These are phyloP conservation scores for Tokudaia muenninki DNA, from an alignment of 2,797 vertebrate species.

Conservation along the genomic window DNA sequence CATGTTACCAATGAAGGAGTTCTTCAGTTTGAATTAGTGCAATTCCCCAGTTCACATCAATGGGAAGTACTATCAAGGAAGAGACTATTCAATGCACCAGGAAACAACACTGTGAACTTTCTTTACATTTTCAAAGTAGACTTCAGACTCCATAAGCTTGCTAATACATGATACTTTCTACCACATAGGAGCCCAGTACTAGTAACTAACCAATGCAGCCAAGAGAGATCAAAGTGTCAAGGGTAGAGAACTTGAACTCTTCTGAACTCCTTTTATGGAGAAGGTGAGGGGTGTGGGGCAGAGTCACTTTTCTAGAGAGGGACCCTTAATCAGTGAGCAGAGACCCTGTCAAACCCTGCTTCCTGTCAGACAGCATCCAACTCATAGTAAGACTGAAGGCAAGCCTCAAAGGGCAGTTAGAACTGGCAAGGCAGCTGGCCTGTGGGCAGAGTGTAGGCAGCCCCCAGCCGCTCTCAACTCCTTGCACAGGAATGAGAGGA, in stretches of 20 bases:
- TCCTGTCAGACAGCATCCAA: constrained; percentile 78
- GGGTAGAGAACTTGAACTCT: constrained; percentile 66
- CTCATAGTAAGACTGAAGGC: constrained; percentile 56
- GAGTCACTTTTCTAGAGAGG: constrained; percentile 65
- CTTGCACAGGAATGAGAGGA: constrained; percentile 85
- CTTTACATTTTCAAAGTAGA: constrained; percentile 4
- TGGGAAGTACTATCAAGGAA: background rate
- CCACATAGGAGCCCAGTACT: background rate
- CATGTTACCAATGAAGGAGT: background rate
- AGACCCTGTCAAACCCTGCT: constrained; percentile 78
- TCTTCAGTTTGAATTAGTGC: background rate
- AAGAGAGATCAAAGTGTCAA: background rate
- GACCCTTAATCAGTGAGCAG: constrained; percentile 29
- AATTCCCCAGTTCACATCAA: background rate
- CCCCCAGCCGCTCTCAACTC: constrained; percentile 82
- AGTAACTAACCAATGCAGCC: background rate
- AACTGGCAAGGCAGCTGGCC: constrained; percentile 55
- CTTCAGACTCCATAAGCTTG: background rate
- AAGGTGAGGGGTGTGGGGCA: background rate
- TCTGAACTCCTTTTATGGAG: constrained; percentile 58
- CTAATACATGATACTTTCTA: background rate
- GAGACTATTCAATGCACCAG: background rate
- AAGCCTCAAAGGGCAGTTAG: constrained; percentile 53
- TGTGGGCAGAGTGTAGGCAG: constrained; percentile 68
- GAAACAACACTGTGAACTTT: background rate